These are phyloP conservation scores for Leucoraja erinaceus DNA, from an alignment of 2,113 vertebrate genomes.

Conservation along the genomic window DNA sequence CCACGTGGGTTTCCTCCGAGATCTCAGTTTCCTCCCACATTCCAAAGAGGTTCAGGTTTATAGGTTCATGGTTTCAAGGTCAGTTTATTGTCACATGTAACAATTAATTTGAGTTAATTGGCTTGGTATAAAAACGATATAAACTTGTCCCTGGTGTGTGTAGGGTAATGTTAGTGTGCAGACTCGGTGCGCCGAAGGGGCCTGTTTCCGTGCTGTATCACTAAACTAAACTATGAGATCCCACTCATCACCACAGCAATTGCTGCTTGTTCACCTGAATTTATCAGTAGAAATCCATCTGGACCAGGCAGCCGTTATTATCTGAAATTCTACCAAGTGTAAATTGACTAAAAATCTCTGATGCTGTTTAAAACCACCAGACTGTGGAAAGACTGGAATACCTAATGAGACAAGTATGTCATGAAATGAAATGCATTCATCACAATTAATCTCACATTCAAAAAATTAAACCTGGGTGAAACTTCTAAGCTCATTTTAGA, in stretches of 20 bases:
- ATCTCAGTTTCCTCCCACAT: too few relatives aligned
- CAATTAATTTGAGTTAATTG: too few relatives aligned
- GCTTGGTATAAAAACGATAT: too few relatives aligned
- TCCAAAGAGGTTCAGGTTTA: too few relatives aligned
- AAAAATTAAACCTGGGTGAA: not conserved
- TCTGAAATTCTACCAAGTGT: not conserved
- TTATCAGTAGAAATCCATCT: not conserved
- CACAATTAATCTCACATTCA: not conserved
- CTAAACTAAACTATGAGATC: not conserved
- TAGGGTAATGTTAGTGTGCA: too few relatives aligned
- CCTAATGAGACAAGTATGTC: not conserved
- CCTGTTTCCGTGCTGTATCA: too few relatives aligned
- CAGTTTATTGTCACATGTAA: too few relatives aligned
- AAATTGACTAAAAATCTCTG: not conserved
- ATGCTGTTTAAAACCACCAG: not conserved
- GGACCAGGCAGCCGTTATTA: not conserved
- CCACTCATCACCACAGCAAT: not conserved
- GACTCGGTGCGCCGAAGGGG: too few relatives aligned
- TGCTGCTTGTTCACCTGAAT: not conserved
- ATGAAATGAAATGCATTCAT: not conserved
- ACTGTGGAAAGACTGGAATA: not conserved
- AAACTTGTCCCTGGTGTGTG: too few relatives aligned
- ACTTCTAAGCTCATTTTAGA: not conserved
- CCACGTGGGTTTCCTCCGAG: too few relatives aligned
- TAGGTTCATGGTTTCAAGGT: too few relatives aligned